Evolutionary conservation across 2,113 vertebrate species (phyloP).

Genomic region (Carollia perspicillata): DNA sequence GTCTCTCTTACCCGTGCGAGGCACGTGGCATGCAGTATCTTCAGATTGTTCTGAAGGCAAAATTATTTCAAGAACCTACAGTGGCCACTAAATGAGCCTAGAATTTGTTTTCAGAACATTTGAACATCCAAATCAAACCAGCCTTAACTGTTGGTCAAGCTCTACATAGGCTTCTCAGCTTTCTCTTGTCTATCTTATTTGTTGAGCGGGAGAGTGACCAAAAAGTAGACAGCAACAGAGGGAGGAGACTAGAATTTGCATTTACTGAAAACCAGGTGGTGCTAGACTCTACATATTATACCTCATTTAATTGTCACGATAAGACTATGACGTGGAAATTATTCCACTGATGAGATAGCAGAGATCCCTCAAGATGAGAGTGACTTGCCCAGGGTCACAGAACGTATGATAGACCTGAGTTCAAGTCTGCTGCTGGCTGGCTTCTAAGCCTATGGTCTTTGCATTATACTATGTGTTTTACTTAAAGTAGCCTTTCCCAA

Average conservation of each 20-base stretch:
- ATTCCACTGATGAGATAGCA: background rate
- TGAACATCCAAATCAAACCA: background rate
- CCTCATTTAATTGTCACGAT: background rate
- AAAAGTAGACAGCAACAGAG: background rate
- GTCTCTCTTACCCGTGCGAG: background rate
- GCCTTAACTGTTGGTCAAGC: background rate
- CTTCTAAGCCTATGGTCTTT: background rate
- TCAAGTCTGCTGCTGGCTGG: background rate
- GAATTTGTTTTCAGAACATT: background rate
- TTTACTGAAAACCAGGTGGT: background rate
- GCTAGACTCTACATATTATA: background rate
- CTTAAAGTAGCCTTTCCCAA: background rate
- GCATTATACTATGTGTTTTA: background rate
- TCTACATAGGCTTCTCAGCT: background rate
- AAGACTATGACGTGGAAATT: background rate
- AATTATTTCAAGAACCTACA: background rate
- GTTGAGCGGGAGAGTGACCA: background rate
- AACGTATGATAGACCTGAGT: background rate
- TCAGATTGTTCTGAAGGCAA: background rate
- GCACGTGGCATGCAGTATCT: background rate
- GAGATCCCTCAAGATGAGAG: background rate
- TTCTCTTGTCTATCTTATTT: conserved; percentile 15
- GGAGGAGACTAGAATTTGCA: background rate
- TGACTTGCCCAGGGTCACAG: background rate
- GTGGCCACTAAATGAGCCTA: background rate